phyloP scores from a whole-genome alignment of 2,888 invertebrate genomes.

The Agrenia bidenticulata region DNA sequence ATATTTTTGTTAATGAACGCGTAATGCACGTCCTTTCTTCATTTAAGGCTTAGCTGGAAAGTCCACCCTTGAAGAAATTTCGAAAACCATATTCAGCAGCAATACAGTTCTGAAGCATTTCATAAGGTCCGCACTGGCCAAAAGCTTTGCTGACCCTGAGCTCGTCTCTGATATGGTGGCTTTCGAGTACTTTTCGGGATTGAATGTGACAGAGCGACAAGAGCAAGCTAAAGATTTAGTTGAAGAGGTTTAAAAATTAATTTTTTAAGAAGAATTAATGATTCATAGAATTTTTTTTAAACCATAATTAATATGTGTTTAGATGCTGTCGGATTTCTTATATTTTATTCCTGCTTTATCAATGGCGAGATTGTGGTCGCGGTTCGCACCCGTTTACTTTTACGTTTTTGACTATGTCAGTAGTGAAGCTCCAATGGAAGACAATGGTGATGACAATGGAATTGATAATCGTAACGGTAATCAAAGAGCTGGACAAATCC shows the following conservation, averaged over 20 bases:
- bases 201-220: slow-evolving; percentile 39
- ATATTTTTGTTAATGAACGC: slow-evolving; percentile 2
- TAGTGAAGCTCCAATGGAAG: neutral
- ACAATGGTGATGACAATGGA: too few relatives aligned
- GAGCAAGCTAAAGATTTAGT: slow-evolving; percentile 46
- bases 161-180: slow-evolving; percentile 34
- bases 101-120: slow-evolving; percentile 36
- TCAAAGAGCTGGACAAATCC: too few relatives aligned
- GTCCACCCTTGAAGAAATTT: slow-evolving; percentile 11
- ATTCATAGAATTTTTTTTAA: slow-evolving; percentile 17
- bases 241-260: slow-evolving; percentile 37
- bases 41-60: slow-evolving; percentile 39
- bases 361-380: slow-evolving; percentile 43
- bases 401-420: slow-evolving; percentile 47
- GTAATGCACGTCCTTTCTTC: too few relatives aligned
- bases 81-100: slow-evolving; percentile 30
- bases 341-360: slow-evolving; percentile 43
- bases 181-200: slow-evolving; percentile 50
- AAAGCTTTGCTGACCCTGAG: slow-evolving; percentile 31
- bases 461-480: too few relatives aligned
- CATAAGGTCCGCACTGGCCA: slow-evolving; percentile 32
- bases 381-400: slow-evolving; percentile 45
- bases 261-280: neutral
- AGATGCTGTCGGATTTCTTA: slow-evolving; percentile 45
- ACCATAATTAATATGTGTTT: too few relatives aligned